Conservation (phyloP, 2,113 vertebrate genomes). For the Ivindomyrus marchei region DNA sequence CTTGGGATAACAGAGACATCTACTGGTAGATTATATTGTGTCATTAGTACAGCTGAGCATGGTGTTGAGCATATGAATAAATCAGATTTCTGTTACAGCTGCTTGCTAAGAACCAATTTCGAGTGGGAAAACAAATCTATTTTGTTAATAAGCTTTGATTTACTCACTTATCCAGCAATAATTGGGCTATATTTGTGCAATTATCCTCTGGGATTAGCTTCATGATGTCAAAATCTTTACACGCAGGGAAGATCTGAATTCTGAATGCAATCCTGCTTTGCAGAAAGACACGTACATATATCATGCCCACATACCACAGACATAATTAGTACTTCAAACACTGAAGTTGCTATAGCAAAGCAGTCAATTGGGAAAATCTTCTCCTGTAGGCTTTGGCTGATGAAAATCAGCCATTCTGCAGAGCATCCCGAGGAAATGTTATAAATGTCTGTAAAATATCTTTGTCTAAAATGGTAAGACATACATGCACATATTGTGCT, state of each 20-base stretch:
- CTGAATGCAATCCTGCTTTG: neutral
- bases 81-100: neutral
- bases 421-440: neutral
- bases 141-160: neutral
- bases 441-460: neutral
- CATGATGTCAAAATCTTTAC: neutral
- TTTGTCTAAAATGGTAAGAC: neutral
- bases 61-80: neutral
- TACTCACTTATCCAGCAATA: conserved; percentile 7
- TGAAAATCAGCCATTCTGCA: neutral
- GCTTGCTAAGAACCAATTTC: neutral
- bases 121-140: neutral
- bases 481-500: neutral
- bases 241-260: neutral
- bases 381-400: neutral
- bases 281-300: neutral
- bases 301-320: neutral
- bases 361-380: neutral
- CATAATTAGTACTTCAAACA: neutral
- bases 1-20: conserved; percentile 17
- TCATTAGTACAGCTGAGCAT: neutral
- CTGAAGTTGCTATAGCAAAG: neutral
- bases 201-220: neutral
- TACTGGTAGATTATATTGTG: conserved; percentile 15
- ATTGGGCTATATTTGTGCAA: neutral